Evolutionary conservation across 2,797 vertebrate species (phyloP), one percentile per base, ranked within the genome.

Genomic region (Syndactyla subalaris): DNA sequence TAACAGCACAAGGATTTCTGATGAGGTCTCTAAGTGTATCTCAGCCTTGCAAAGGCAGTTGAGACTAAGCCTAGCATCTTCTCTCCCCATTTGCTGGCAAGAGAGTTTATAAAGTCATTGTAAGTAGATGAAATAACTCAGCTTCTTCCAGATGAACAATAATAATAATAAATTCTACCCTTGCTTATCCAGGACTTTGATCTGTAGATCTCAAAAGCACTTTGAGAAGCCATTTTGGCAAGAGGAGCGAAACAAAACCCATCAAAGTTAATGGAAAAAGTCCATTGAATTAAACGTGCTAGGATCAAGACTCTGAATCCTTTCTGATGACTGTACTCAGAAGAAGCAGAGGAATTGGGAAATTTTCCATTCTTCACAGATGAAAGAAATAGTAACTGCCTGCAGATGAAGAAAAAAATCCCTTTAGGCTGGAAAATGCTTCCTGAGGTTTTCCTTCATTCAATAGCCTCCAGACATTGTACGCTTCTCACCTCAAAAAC

Each of bases 241-340:
- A 85, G 92, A 83, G 79, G 63, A 89, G 85, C 1, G 10, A 94
- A 96, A 88, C 66, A 81, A 90, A 95, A 54, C 24, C 63, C 83
- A 95, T 96, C 94, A 93, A 67, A 96, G 93, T 67, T 93, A 97
- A 96, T 96, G 88, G 96, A 65, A 94, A 79, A 93, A 86, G 77
- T 73, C 67, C 77, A 84, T 12, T 92, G 91, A 93, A 91, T 76
- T 87, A 88, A 95, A 95, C 2, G 45, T 73, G 70, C 89, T 52
- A 88, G 94, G 82, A 93, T 94, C 73, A 84, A 89, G 89, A 55
- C 74, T 84, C 46, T 43, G 85, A 94, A 88, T 84, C 71, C 67
- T 55, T 96, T 93, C 88, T 94, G 89, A 94, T 71, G 85, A 73
- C 70, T 81, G 59, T 66, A 85, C 79, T 84, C 52, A 81, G 62